phyloP scores from a whole-genome alignment of 1,140 invertebrate species.

The Dreissena polymorpha region DNA sequence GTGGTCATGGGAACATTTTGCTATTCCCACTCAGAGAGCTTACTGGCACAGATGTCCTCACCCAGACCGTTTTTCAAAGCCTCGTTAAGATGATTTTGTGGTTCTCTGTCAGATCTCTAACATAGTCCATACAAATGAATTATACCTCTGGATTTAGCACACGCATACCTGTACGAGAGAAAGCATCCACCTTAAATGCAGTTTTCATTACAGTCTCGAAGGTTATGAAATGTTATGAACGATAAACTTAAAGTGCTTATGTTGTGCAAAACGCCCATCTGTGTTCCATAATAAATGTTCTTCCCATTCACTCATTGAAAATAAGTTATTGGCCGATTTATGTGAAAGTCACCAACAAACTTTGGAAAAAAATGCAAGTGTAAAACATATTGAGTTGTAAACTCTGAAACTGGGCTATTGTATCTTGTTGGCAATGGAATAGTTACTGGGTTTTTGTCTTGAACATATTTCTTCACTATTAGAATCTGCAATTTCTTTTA shows the following conservation, averaged over 20 bases:
- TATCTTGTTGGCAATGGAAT: too few species aligned
- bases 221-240: conserved; percentile 62
- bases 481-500: too few species aligned
- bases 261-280: conserved; percentile 55
- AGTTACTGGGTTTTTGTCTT: too few species aligned
- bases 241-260: too few species aligned
- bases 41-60: too few species aligned
- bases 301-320: conserved; percentile 56
- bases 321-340: conserved; percentile 34
- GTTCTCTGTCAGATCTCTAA: too few species aligned
- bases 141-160: conserved; percentile 22
- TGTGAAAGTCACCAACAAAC: conserved; percentile 43
- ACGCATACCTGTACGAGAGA: conserved; percentile 47
- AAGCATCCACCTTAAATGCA: conserved; percentile 54
- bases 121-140: conserved; percentile 45
- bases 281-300: conserved; percentile 54
- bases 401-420: conserved; percentile 60
- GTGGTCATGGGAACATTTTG: conserved; percentile 38
- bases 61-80: too few species aligned
- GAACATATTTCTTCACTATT: too few species aligned
- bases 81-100: too few species aligned
- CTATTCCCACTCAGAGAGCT: conserved; percentile 11
- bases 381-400: conserved; percentile 53
- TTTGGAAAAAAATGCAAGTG: conserved; percentile 53
- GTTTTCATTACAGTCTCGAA: too few species aligned